A percentile compares a stretch with the other conserved stretches of the same genome.
These are phyloP conservation scores for Nyctalus aviator DNA, from an alignment of 2,797 vertebrate species.

Conservation along the genomic window DNA sequence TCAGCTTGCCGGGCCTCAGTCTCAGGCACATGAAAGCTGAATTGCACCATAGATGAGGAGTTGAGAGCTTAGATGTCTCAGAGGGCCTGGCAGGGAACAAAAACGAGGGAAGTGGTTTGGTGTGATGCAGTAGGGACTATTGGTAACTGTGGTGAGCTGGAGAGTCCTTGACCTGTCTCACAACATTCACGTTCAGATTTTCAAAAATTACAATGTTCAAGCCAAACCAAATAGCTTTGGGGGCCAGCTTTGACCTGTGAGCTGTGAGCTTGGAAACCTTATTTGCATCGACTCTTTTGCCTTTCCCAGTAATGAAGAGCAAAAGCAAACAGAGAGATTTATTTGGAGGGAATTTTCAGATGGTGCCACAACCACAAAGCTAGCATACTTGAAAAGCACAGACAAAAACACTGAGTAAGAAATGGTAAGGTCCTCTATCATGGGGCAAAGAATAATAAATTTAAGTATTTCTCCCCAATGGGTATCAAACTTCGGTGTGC, in stretches of 20 bases:
- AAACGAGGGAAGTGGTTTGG: neutral
- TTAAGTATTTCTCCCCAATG: conserved; percentile 28
- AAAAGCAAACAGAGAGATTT: conserved; percentile 14
- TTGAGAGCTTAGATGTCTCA: neutral
- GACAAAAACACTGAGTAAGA: neutral
- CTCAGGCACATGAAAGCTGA: neutral
- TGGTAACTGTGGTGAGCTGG: neutral
- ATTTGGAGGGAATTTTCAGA: conserved; percentile 41
- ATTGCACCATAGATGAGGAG: neutral
- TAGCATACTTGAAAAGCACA: neutral
- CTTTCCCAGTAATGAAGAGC: conserved; percentile 25
- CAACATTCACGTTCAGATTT: conserved; percentile 2
- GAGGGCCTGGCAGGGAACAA: neutral
- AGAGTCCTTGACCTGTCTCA: neutral
- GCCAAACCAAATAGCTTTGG: neutral
- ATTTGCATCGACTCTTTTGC: conserved; percentile 4
- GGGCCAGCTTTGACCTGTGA: neutral
- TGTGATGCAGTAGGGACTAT: neutral
- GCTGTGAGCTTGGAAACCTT: neutral
- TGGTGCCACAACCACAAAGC: neutral
- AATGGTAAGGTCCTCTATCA: neutral
- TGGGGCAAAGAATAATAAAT: neutral
- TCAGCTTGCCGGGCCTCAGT: neutral
- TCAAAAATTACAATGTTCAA: neutral
- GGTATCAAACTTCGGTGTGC: neutral